phyloP scores from a whole-genome alignment of 1,140 invertebrate species.

The Trypoxylus dichotomus region DNA sequence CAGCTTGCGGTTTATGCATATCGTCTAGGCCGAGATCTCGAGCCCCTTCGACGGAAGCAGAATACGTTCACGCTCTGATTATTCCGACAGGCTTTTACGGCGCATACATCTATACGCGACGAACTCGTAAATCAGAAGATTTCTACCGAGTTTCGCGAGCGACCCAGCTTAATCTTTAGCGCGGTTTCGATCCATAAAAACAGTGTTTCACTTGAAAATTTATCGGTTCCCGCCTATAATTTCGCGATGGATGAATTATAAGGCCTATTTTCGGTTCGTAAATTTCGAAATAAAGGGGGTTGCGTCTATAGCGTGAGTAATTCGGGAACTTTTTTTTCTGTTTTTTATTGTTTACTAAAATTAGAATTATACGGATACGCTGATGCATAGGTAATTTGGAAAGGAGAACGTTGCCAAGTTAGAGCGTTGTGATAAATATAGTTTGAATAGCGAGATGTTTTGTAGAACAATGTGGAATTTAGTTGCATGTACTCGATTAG shows the following conservation, averaged over 20 bases:
- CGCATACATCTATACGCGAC: not conserved
- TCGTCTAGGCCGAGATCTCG: not conserved
- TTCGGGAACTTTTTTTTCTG: too few relatives aligned
- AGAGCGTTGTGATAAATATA: too few relatives aligned
- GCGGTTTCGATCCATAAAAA: conserved; percentile 5
- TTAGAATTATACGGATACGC: too few relatives aligned
- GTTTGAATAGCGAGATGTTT: too few relatives aligned
- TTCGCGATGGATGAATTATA: not conserved
- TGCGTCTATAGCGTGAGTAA: not conserved
- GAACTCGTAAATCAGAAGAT: conserved; percentile 21
- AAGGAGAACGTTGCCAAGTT: too few relatives aligned
- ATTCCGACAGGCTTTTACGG: conserved; percentile 9
- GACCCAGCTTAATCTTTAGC: not conserved
- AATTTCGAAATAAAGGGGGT: not conserved
- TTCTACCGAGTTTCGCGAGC: not conserved
- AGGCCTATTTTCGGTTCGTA: not conserved
- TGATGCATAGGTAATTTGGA: too few relatives aligned
- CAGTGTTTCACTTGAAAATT: not conserved
- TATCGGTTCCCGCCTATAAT: not conserved
- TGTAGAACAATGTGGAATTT: too few relatives aligned
- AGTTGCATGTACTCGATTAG: too few relatives aligned
- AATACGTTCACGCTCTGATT: conserved; percentile 21
- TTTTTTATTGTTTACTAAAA: too few relatives aligned
- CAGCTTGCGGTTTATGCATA: conserved; percentile 14
- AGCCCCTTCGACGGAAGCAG: not conserved